Conservation (phyloP, 30 jellyfish, hydroid and myxozoan genomes). For the Hydractinia symbiolongicarpus region DNA sequence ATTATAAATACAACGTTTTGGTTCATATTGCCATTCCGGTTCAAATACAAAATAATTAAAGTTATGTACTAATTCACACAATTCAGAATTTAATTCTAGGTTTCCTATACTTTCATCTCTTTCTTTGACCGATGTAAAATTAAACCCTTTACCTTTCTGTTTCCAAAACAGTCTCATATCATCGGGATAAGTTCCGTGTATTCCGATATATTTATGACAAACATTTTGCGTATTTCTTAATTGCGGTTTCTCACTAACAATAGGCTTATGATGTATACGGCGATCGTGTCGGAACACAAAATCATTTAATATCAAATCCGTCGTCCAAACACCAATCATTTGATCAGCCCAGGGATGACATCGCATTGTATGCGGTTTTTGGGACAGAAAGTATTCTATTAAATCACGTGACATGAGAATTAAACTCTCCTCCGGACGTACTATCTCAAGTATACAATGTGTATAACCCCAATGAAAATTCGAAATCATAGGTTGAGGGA, state of each 20-base stretch:
- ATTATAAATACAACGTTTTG: conserved; percentile 50
- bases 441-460: conserved; percentile 23
- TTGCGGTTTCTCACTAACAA: not conserved
- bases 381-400: conserved; percentile 24
- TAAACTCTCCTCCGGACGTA: conserved; percentile 42
- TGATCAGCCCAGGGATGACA: conserved; percentile 55
- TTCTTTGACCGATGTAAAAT: not conserved
- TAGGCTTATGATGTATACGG: conserved; percentile 48
- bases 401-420: conserved; percentile 29
- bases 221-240: conserved; percentile 21
- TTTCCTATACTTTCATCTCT: conserved; percentile 13
- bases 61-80: conserved; percentile 19
- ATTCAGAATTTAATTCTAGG: not conserved
- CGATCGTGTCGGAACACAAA: conserved; percentile 30
- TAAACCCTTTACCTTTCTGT: conserved; percentile 18
- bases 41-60: conserved; percentile 39
- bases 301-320: not conserved
- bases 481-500: conserved; percentile 21
- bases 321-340: conserved; percentile 44
- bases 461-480: conserved; percentile 41
- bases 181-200: conserved; percentile 81
- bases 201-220: conserved; percentile 57
- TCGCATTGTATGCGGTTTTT: conserved; percentile 20
- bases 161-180: conserved; percentile 63
- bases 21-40: conserved; percentile 69